A percentile compares a stretch with the other conserved stretches of the same genome.
These are phyloP conservation scores for Ophioninae sp. DNA, from an alignment of 2,888 invertebrate genomes.

Conservation along the genomic window DNA sequence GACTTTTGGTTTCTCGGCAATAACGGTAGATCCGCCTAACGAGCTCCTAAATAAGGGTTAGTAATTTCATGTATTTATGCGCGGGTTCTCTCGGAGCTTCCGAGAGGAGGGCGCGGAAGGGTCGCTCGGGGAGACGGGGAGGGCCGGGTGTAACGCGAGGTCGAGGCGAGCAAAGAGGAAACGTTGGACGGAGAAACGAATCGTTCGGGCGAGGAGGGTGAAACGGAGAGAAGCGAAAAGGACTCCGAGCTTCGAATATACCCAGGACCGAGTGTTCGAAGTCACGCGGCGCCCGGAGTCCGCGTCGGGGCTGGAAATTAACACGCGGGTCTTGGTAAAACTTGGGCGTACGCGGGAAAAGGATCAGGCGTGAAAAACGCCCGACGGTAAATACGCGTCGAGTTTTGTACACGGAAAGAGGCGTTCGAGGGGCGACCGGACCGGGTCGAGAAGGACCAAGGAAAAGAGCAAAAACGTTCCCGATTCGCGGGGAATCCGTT, in stretches of 20 bases:
- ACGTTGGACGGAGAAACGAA: conserved; percentile 45
- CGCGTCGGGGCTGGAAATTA: conserved; percentile 78
- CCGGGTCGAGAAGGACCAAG: conserved; percentile 6
- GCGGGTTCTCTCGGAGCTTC: conserved; percentile 75
- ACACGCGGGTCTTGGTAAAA: conserved; percentile 76
- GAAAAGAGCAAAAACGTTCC: conserved; percentile 8
- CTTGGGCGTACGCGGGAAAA: conserved; percentile 48
- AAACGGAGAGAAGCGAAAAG: conserved; percentile 43
- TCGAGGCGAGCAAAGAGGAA: conserved; percentile 16
- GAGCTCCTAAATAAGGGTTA: conserved; percentile 80
- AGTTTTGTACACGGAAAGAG: conserved; percentile 18
- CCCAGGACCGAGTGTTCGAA: conserved; percentile 30
- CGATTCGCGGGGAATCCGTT: conserved; percentile 28
- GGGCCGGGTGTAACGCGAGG: conserved; percentile 1
- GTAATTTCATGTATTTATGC: conserved; percentile 81
- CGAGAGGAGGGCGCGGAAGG: conserved; percentile 25
- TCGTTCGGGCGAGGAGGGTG: conserved; percentile 30
- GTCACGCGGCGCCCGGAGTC: conserved; percentile 46
- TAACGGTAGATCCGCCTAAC: conserved; percentile 80
- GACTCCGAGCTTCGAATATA: conserved; percentile 27
- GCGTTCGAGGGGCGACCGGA: conserved; percentile 7
- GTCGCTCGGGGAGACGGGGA: conserved; percentile 2
- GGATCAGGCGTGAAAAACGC: conserved; percentile 14
- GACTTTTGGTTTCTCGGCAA: conserved; percentile 75
- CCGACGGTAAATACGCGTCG: neutral